phyloP scores from a whole-genome alignment of 2,797 vertebrate species.

The Chiroxiphia lanceolata region DNA sequence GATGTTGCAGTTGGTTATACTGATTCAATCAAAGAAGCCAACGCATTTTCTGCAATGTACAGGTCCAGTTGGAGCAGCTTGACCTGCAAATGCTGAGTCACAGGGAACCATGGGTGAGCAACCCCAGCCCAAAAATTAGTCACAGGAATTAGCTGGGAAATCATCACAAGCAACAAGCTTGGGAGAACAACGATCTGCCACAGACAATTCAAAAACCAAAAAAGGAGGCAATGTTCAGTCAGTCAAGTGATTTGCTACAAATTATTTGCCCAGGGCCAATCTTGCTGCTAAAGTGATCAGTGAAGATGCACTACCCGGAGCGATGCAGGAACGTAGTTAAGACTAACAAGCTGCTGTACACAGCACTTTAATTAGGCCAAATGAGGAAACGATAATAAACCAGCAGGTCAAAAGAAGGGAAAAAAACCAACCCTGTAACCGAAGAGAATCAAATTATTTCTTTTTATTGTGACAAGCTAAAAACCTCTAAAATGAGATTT shows the following conservation, averaged over 20 bases:
- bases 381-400: conserved; percentile 40
- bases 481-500: neutral
- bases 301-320: neutral
- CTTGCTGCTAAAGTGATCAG: neutral
- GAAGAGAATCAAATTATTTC: neutral
- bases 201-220: neutral
- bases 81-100: neutral
- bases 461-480: neutral
- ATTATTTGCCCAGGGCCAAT: conserved; percentile 22
- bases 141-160: neutral
- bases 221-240: neutral
- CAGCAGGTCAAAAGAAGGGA: neutral
- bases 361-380: conserved; percentile 64
- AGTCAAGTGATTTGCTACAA: conserved; percentile 46
- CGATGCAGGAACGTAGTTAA: neutral
- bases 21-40: neutral
- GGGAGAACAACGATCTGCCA: neutral
- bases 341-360: conserved; percentile 52
- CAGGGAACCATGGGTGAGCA: neutral
- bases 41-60: neutral
- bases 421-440: neutral
- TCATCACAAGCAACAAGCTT: neutral
- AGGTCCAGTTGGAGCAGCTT: neutral
- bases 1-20: neutral
- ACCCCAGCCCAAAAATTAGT: neutral